Evolutionary conservation across 2,113 vertebrate genomes (phyloP).

Genomic region (Caretta caretta): DNA sequence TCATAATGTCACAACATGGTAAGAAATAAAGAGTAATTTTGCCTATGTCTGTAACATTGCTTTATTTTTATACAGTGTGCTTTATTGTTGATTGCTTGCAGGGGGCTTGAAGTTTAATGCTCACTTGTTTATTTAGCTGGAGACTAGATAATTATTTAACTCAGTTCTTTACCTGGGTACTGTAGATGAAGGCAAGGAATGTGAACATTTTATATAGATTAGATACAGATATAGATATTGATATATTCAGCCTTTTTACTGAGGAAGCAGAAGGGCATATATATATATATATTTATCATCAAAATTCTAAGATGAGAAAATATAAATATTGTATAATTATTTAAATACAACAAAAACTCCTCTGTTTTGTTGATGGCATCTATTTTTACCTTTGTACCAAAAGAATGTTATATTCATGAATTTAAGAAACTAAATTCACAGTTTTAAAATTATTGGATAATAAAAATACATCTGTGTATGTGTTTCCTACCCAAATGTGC

Average conservation of each 20-base stretch:
- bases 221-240: background rate
- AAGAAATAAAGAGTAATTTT: constrained; percentile 73
- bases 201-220: background rate
- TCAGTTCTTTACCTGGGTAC: background rate
- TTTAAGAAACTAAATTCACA: constrained; percentile 23
- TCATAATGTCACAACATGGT: constrained; percentile 77
- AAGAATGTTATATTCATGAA: background rate
- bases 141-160: background rate
- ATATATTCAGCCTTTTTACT: background rate
- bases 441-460: constrained; percentile 29
- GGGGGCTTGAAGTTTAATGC: constrained; percentile 13
- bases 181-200: background rate
- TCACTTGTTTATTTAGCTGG: background rate
- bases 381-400: constrained; percentile 3
- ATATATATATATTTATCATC: background rate
- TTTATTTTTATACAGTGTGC: constrained; percentile 52
- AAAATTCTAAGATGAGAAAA: background rate
- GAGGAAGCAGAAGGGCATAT: background rate
- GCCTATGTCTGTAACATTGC: constrained; percentile 10
- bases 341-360: background rate
- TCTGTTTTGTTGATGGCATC: constrained; percentile 25
- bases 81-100: constrained; percentile 48
- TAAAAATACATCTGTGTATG: constrained; percentile 2
- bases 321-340: background rate
- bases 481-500: constrained; percentile 23